Evolutionary conservation across 1,140 invertebrate genomes (phyloP), one percentile per base, ranked within the genome.

Genomic region (Sarcophaga peregrina): DNA sequence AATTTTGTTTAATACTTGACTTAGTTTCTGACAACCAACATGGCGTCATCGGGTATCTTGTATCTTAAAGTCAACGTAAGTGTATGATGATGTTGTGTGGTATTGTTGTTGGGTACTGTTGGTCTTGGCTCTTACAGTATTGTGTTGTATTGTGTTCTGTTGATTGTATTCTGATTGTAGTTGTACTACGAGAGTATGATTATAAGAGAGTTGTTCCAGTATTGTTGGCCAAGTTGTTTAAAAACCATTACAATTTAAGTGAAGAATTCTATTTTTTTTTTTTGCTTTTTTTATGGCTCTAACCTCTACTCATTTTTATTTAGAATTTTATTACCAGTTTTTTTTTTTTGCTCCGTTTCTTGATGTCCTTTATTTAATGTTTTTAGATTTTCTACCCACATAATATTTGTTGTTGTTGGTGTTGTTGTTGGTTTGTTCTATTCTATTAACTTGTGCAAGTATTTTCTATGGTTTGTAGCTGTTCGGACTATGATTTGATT

Each of bases 201-300:
- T 37, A 37, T 4, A 37, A 37, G 25, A 2, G 25, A 37, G 25
- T 37, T 68, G n/a, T 15, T 58, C 20, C 8, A 20, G 62, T 68
- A 20, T 20, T 68, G 62, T 68, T 68, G 62, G 17, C 62, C 62
- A 68, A 68, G 62, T 68, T 68, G n/a, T 68, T 68, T 68, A 68
- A 68, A 68, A 68, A 20, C 62, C 62, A 68, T 68, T 68, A 68
- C 62, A 37, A 37, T 68, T 68, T 68, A 68, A 68, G 62, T 68
- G 62, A 68, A 68, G 62, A 68, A 68, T 68, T 68, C 25, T 37
- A 2, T 37, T 37, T 37, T 37, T 37, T 37, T 37, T 37, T 37
- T 2, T 37, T 37, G 25, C 4, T 2, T 37, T 37, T 37, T 37
- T 37, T 37, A 1, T 37, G 1, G 25, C 25, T 37, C 25, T 37